Percentiles rank a stretch among this genome's conserved stretches.
Conservation (phyloP, 1,140 invertebrate genomes). For the Aleiodes sp. region DNA sequence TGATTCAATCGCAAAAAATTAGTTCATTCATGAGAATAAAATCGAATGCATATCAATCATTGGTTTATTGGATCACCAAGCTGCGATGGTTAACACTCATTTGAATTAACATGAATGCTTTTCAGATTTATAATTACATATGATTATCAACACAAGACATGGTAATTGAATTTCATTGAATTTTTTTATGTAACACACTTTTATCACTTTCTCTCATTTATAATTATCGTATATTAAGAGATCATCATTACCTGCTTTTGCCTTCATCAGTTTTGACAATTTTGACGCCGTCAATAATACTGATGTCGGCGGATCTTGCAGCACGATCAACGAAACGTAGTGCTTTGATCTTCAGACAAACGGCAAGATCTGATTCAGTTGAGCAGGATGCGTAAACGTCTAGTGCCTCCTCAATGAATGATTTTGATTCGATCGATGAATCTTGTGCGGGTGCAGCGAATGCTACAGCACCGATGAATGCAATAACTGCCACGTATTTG, state of each 20-base stretch:
- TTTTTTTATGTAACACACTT: too few species aligned
- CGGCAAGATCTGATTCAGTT: constrained; percentile 73
- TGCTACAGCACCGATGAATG: constrained; percentile 63
- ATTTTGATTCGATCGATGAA: constrained; percentile 35
- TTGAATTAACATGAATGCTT: too few species aligned
- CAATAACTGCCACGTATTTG: constrained; percentile 69
- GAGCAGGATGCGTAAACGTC: constrained; percentile 70
- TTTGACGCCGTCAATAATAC: constrained; percentile 74
- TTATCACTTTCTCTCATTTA: background rate
- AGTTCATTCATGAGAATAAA: too few species aligned
- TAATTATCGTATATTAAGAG: background rate
- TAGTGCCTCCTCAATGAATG: constrained; percentile 62
- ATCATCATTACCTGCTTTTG: constrained; percentile 55
- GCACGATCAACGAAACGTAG: constrained; percentile 59
- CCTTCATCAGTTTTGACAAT: constrained; percentile 73
- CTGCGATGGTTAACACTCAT: too few species aligned
- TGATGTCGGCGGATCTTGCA: constrained; percentile 63
- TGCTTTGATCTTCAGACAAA: constrained; percentile 75
- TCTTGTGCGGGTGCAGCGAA: constrained; percentile 67
- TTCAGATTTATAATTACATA: too few species aligned
- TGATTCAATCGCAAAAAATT: background rate
- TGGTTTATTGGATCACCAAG: too few species aligned
- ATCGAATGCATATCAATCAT: too few species aligned
- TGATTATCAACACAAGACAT: too few species aligned
- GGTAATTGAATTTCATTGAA: too few species aligned